Evolutionary conservation across 2,797 vertebrate species (phyloP), one percentile per base, ranked within the genome.

Genomic region (Microctenopoma steveboyesi): DNA sequence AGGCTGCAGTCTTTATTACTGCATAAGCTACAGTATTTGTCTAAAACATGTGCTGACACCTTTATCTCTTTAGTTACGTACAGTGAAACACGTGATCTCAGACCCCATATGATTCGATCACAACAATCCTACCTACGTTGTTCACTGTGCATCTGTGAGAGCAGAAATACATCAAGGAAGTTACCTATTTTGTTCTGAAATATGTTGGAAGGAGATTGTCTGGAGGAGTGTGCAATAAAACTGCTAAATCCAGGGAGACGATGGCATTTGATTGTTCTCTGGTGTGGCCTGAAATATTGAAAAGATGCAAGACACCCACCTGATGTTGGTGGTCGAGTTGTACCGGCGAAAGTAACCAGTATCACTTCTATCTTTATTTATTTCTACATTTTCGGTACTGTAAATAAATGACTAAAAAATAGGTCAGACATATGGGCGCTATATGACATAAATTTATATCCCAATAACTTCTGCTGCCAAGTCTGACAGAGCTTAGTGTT

Each of bases 211-310:
- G 72, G 73, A 74, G 71, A 84, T 82, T 84, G 78, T 82, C 56
- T 51, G 73, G 12, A 64, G 69, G 47, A 57, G 72, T 76, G 55
- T 47, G 78, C 82, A 86, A 79, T 82, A 88, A 89, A 61, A 76
- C 83, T 62, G 59, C 61, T 78, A 87, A 86, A 85, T 85, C 87
- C 77, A 56, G 79, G 72, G 71, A 91, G 81, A 89, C 70, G 30
- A 78, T 90, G 85, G 70, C 84, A 87, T 91, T 89, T 89, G 82
- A 90, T 85, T 86, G 89, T 92, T 84, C 83, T 90, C 88, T 78
- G 60, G 59, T 79, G 82, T 82, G 77, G 58, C 78, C 72, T 67
- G 61, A 78, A 80, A 89, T 91, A 88, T 84, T 88, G 86, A 69
- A 65, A 59, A 77, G 75, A 81, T 80, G 71, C 35, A 47, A 63